Percentiles rank a stretch among this genome's conserved stretches.
These are phyloP conservation scores for Charanyca ferruginea DNA, from an alignment of 2,888 invertebrate genomes.

Conservation along the genomic window DNA sequence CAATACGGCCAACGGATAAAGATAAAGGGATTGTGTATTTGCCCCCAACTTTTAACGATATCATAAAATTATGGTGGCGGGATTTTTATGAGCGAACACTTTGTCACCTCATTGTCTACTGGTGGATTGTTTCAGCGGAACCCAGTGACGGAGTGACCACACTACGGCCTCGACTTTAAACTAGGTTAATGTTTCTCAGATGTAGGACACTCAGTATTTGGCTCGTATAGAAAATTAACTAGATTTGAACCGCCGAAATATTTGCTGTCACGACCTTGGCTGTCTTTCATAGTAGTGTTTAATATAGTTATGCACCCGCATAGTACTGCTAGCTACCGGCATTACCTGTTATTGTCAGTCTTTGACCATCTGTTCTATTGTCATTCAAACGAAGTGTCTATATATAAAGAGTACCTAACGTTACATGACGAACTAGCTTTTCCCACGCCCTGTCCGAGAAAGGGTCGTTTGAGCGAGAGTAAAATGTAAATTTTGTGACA, in stretches of 20 bases:
- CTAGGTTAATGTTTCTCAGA: constrained; percentile 86
- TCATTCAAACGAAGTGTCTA: constrained; percentile 58
- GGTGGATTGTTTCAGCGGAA: constrained; percentile 64
- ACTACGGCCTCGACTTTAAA: constrained; percentile 80
- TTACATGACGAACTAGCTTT: constrained; percentile 43
- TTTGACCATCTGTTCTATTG: constrained; percentile 64
- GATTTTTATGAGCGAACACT: constrained; percentile 39
- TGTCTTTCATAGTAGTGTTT: constrained; percentile 71
- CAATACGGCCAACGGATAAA: constrained; percentile 53
- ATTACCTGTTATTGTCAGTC: constrained; percentile 63
- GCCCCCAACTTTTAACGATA: constrained; percentile 31
- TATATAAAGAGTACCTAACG: constrained; percentile 42
- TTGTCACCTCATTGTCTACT: constrained; percentile 56
- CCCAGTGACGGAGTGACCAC: constrained; percentile 77
- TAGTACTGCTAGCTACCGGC: constrained; percentile 45
- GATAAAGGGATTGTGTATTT: constrained; percentile 53
- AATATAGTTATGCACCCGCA: constrained; percentile 71
- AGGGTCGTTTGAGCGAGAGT: constrained; percentile 55
- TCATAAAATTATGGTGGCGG: constrained; percentile 22
- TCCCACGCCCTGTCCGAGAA: constrained; percentile 60
- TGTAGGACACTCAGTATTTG: constrained; percentile 82
- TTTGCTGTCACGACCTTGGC: constrained; percentile 78
- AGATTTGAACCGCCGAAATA: constrained; percentile 67
- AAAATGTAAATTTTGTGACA: constrained; percentile 59
- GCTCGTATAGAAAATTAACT: constrained; percentile 74